These are phyloP conservation scores for Stichodactyla helianthus DNA, from an alignment of 64 coral and sea anemone genomes.

Conservation along the genomic window DNA sequence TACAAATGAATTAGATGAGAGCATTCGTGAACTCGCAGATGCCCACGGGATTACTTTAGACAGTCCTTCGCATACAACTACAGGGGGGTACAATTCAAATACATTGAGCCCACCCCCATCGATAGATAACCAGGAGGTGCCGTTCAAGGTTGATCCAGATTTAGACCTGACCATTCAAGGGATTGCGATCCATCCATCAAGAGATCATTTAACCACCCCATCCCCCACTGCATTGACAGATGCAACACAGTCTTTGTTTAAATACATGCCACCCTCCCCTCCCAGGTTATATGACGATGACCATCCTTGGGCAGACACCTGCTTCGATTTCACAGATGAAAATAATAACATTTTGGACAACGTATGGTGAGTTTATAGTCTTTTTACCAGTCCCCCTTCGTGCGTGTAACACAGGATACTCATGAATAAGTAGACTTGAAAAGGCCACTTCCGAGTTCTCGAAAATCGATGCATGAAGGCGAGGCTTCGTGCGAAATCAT, in stretches of 20 bases:
- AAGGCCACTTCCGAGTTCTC: too few species aligned
- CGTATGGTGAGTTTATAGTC: background rate
- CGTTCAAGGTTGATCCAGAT: slow-evolving; percentile 69
- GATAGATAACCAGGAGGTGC: slow-evolving; percentile 41
- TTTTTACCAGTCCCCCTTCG: background rate
- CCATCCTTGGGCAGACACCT: slow-evolving; percentile 81
- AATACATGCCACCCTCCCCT: slow-evolving; percentile 80
- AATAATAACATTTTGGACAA: slow-evolving; percentile 57
- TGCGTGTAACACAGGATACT: background rate
- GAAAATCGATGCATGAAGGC: too few species aligned
- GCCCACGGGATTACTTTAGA: slow-evolving; percentile 81
- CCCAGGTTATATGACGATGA: slow-evolving; percentile 83
- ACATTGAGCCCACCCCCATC: slow-evolving; percentile 69
- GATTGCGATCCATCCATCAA: slow-evolving; percentile 55
- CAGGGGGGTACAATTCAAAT: background rate
- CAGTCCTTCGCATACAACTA: slow-evolving; percentile 34
- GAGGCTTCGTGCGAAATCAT: too few species aligned
- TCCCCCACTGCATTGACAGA: slow-evolving; percentile 81
- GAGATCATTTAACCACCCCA: slow-evolving; percentile 68
- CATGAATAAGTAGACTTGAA: background rate
- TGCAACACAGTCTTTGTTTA: slow-evolving; percentile 68
- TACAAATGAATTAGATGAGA: slow-evolving; percentile 79
- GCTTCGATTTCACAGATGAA: slow-evolving; percentile 59
- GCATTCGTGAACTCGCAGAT: slow-evolving; percentile 84
- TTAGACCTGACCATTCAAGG: slow-evolving; percentile 80